phyloP scores from a whole-genome alignment of 1,140 invertebrate genomes.

The Drosophila pectinifera region DNA sequence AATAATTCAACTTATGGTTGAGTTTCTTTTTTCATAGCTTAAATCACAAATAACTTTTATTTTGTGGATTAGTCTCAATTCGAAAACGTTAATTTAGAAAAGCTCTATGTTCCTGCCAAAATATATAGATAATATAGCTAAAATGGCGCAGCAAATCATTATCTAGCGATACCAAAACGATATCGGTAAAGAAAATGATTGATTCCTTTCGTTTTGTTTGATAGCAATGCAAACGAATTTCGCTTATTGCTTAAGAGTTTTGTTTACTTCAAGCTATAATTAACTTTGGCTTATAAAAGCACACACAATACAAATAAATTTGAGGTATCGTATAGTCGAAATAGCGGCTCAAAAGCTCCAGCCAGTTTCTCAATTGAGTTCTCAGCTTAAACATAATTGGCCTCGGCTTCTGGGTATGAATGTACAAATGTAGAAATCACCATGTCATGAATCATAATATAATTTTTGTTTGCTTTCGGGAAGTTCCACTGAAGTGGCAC shows the following conservation, averaged over 20 bases:
- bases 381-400: slow-evolving; percentile 33
- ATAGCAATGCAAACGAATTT: slow-evolving; percentile 22
- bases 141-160: not conserved
- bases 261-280: slow-evolving; percentile 28
- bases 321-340: slow-evolving; percentile 5
- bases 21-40: too few relatives aligned
- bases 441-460: slow-evolving; percentile 28
- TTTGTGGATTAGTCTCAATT: not conserved
- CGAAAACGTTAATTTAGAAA: too few relatives aligned
- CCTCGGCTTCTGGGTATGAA: slow-evolving; percentile 17
- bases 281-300: slow-evolving; percentile 7
- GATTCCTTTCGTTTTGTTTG: slow-evolving; percentile 11
- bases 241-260: slow-evolving; percentile 6
- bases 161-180: slow-evolving; percentile 8
- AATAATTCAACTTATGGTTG: not conserved
- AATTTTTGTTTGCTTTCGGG: slow-evolving; percentile 31
- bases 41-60: not conserved
- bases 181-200: slow-evolving; percentile 8
- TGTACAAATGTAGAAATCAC: not conserved
- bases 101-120: not conserved
- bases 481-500: slow-evolving; percentile 45
- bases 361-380: slow-evolving; percentile 23
- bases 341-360: not conserved
- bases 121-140: too few relatives aligned
- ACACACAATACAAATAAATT: slow-evolving; percentile 7